These are phyloP conservation scores for Mionectes macconnelli DNA, from an alignment of 2,113 vertebrate species.

Conservation along the genomic window DNA sequence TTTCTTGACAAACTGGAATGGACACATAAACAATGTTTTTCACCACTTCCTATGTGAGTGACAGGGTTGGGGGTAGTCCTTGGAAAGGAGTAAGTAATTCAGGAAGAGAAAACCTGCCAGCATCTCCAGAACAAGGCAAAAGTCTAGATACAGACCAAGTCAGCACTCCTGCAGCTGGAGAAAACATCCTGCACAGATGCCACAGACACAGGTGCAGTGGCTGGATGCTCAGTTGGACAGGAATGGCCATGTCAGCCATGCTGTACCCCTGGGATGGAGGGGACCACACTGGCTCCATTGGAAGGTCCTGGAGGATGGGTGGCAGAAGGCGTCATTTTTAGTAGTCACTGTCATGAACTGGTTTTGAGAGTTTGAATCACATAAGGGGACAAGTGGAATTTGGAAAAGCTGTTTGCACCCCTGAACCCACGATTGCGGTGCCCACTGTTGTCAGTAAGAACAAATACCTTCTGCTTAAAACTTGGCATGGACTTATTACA, in stretches of 20 bases:
- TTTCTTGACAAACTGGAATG: background rate
- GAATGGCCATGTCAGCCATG: background rate
- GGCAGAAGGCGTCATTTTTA: background rate
- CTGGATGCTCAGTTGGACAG: background rate
- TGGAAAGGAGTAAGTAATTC: background rate
- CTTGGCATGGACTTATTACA: background rate
- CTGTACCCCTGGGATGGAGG: background rate
- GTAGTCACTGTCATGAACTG: background rate
- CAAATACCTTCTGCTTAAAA: background rate
- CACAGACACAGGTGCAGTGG: accelerated
- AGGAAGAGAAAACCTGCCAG: background rate
- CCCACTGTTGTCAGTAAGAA: background rate
- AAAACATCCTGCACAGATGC: accelerated
- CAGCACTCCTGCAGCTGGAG: background rate
- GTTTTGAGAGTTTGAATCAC: background rate
- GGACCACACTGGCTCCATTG: background rate
- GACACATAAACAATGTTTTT: background rate
- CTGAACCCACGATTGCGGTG: background rate
- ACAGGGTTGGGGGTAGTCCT: background rate
- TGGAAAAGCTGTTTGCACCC: background rate
- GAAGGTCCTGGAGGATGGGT: background rate
- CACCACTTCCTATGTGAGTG: background rate
- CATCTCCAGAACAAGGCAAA: background rate
- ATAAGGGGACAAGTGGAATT: background rate
- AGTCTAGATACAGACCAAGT: background rate